Percentiles rank a stretch among this genome's conserved stretches.
These are phyloP conservation scores for Limnothrissa miodon DNA, from an alignment of 2,113 vertebrate species.

Conservation along the genomic window DNA sequence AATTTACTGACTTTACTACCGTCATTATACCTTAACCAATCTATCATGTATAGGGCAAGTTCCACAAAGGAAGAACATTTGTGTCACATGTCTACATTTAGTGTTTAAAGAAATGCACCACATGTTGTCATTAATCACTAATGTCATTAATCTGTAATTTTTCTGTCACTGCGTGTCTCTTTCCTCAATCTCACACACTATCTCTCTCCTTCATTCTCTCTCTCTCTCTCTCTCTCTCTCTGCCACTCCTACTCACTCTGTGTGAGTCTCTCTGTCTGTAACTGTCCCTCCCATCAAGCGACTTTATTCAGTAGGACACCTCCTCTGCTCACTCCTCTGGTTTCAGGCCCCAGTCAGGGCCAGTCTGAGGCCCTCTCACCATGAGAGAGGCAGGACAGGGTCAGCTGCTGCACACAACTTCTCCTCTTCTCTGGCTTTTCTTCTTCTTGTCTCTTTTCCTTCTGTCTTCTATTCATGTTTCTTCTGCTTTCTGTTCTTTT, in stretches of 20 bases:
- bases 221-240: not conserved
- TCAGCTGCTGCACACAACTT: not conserved
- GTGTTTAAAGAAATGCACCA: no score
- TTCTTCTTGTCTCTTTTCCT: not conserved
- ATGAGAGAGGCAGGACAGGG: no score
- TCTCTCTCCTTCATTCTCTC: not conserved
- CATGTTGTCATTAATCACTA: no score
- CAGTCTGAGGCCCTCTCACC: no score
- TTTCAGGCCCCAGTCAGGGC: no score
- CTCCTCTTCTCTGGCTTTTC: not conserved
- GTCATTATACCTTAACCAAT: no score
- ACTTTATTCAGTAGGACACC: not conserved
- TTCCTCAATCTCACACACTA: not conserved
- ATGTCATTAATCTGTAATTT: not conserved
- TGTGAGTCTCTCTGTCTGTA: not conserved
- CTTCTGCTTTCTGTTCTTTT: not conserved
- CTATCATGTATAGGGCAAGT: no score
- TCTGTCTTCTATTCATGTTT: no score
- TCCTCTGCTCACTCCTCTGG: no score
- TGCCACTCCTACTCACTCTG: not conserved
- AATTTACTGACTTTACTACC: no score
- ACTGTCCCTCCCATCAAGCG: not conserved
- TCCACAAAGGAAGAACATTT: no score
- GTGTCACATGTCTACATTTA: no score
- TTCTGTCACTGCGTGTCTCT: not conserved